Evolutionary conservation across 2,113 vertebrate species (phyloP).

Genomic region (Craseonycteris thonglongyai): DNA sequence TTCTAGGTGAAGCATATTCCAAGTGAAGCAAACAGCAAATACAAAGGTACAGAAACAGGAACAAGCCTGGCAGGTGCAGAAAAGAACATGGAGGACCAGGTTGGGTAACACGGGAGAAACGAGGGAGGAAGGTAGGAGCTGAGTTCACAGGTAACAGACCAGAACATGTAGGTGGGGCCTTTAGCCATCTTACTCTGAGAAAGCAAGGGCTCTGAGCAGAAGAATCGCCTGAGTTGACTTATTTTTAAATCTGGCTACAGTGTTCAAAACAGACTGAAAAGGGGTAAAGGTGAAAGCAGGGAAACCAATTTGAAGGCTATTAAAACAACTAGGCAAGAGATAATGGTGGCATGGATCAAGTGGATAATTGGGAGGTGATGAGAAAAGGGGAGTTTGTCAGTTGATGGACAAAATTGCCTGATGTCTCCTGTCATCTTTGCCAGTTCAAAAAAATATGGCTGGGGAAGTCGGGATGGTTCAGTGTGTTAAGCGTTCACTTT

Average conservation of each 20-base stretch:
- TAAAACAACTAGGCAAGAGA: not conserved
- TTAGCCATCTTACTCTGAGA: not conserved
- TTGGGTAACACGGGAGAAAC: not conserved
- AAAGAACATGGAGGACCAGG: not conserved
- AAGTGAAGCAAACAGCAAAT: not conserved
- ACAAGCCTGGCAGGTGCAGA: not conserved
- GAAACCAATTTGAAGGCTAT: conserved; percentile 11
- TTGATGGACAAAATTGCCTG: not conserved
- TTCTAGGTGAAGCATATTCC: not conserved
- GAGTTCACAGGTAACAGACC: not conserved
- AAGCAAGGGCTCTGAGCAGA: not conserved
- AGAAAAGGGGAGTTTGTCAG: not conserved
- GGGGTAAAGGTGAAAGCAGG: not conserved
- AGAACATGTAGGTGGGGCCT: not conserved
- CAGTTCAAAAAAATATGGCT: not conserved
- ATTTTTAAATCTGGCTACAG: not conserved
- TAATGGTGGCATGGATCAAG: not conserved
- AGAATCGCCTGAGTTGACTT: not conserved
- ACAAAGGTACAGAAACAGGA: not conserved
- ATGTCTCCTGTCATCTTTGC: not conserved
- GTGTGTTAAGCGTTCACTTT: no score
- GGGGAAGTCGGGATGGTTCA: no score
- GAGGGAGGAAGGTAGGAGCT: not conserved
- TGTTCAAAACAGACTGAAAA: not conserved
- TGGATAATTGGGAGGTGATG: conserved; percentile 1